Evolutionary conservation across 1,140 invertebrate genomes (phyloP).

Genomic region (Brachionus rubens): DNA sequence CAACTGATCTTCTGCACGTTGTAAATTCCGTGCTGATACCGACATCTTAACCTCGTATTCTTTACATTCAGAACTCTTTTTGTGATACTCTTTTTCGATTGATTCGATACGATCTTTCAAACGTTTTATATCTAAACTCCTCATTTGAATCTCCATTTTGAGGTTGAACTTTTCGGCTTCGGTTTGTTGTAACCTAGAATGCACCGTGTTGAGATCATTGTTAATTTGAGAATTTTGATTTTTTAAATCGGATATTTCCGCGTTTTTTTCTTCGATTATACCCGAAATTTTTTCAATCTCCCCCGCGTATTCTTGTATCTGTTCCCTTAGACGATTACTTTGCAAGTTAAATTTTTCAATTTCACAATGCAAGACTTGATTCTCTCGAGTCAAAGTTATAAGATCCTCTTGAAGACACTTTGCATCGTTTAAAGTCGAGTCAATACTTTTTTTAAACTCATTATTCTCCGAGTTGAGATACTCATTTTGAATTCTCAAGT

Average conservation of each 20-base stretch:
- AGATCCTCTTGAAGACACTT: conserved; percentile 58
- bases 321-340: conserved; percentile 53
- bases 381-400: conserved; percentile 58
- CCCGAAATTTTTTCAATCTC: conserved; percentile 58
- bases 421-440: conserved; percentile 54
- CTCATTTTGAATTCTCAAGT: conserved; percentile 52
- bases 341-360: conserved; percentile 56
- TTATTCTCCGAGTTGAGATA: not conserved
- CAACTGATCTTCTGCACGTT: conserved; percentile 55
- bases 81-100: conserved; percentile 56
- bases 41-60: conserved; percentile 58
- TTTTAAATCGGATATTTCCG: conserved; percentile 55
- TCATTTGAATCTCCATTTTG: conserved; percentile 56
- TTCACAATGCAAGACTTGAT: conserved; percentile 59
- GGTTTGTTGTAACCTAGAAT: conserved; percentile 54
- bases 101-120: conserved; percentile 55
- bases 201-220: conserved; percentile 56
- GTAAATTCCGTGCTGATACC: conserved; percentile 54
- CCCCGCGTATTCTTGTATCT: conserved; percentile 58
- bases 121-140: conserved; percentile 55
- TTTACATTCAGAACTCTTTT: conserved; percentile 55
- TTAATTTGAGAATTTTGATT: conserved; percentile 57
- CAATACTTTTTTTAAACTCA: conserved; percentile 50
- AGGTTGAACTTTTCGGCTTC: conserved; percentile 58
- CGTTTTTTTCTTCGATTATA: conserved; percentile 55